Evolutionary conservation across 2,113 vertebrate genomes (phyloP), one percentile per base, ranked within the genome.

Genomic region (Barbus barbus): DNA sequence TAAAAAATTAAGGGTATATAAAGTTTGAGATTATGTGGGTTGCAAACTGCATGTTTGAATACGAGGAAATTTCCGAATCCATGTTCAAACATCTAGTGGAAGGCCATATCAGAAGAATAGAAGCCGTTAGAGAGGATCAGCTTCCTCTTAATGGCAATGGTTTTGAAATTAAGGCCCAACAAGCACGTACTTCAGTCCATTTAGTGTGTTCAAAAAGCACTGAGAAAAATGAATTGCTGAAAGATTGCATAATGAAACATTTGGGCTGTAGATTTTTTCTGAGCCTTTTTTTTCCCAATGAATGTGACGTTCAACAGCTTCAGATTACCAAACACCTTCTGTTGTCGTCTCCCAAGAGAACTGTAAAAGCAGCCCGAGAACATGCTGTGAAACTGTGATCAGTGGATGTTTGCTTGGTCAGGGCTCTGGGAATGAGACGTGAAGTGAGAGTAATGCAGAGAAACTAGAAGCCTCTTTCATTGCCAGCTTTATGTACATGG

Each of bases 311-410:
- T 67, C 38, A 65, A 31, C 38, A 80, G 41, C 78, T 80, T 80
- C 18, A 44, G 24, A 48, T 67, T 80, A 63, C 24, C 41, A 80
- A 63, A 80, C 78, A 48, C 78, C 26, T 67, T 80, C 60, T 80
- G 78, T 26, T 80, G 60, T n/a, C 11, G 3, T 67, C 78, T 79
- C 77, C 58, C 24, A 63, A 11, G 36, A 63, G 60, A 80, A 65
- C 78, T 80, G 78, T 80, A 67, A 80, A 80, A 28, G 12, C 78
- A 31, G 24, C 33, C 3, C 18, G 78, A 65, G 78, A 48, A 67
- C 24, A 80, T 80, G 78, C 60, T 67, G 41, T 80, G 60, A 48
- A 84, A 84, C 28, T 36, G 41, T 48, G 61, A 78, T 61, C 33
- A 48, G 82, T 83, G 31, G 36, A 44, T 58, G 61, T 79, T 63